A percentile compares a stretch with the other conserved stretches of the same genome.
Conservation (phyloP, 2,888 invertebrate genomes). For the Xestia rhomboidea region DNA sequence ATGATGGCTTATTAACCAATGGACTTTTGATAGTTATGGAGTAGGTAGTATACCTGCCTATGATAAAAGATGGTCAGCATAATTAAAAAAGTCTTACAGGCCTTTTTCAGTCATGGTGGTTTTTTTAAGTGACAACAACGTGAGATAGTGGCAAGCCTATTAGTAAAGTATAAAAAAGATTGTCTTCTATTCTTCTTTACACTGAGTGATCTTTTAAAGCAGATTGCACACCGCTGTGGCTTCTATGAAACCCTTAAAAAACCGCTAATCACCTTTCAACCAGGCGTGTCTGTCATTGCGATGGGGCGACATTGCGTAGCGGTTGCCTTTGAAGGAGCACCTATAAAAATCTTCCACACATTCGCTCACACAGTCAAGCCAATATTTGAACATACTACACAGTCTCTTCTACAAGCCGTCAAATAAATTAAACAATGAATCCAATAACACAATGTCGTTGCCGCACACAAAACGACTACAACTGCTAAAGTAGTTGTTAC, state of each 20-base stretch:
- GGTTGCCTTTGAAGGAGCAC: neutral
- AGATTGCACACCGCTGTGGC: neutral
- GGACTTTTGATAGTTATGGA: neutral
- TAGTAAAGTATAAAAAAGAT: too few relatives aligned
- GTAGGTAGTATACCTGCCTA: too few relatives aligned
- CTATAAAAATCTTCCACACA: neutral
- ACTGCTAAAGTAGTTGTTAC: conserved; percentile 11
- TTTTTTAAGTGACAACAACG: neutral
- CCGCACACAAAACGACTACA: neutral
- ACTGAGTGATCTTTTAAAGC: neutral
- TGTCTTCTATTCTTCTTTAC: too few relatives aligned
- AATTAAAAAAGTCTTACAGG: neutral
- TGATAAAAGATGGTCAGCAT: neutral
- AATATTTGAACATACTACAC: neutral
- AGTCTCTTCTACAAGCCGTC: conserved; percentile 3
- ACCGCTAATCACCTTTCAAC: neutral
- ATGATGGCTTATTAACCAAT: neutral
- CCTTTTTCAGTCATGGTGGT: neutral
- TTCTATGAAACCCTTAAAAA: neutral
- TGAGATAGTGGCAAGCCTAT: too few relatives aligned
- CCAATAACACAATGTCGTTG: conserved; percentile 19
- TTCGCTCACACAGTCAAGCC: neutral
- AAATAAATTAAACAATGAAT: conserved; percentile 31
- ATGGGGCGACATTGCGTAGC: neutral
- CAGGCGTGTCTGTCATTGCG: neutral